Percentiles rank a stretch among this genome's conserved stretches.
These are phyloP conservation scores for Neodiprion pinetum DNA, from an alignment of 1,140 invertebrate genomes.

Conservation along the genomic window DNA sequence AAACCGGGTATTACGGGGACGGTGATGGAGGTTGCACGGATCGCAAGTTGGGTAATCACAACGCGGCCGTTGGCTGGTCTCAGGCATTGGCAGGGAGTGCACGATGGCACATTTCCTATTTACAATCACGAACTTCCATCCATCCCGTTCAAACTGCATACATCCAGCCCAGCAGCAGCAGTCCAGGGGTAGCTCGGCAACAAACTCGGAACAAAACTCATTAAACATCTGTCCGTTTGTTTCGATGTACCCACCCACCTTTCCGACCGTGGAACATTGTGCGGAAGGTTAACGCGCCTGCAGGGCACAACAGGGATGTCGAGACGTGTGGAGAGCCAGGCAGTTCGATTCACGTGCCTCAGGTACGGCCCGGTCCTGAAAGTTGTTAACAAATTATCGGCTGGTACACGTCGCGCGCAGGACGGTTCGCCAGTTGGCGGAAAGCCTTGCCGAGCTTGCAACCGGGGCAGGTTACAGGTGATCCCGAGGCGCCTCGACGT, in stretches of 20 bases:
- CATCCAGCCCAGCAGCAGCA: no score
- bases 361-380: neutral
- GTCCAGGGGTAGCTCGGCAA: neutral
- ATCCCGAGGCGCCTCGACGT: neutral
- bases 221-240: conserved; percentile 7
- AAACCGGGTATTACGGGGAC: no score
- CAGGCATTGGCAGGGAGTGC: neutral
- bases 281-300: neutral
- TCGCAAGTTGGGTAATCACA: no score
- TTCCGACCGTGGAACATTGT: neutral
- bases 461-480: no score
- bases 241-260: conserved; percentile 3
- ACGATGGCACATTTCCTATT: neutral
- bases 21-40: no score
- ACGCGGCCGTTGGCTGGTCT: neutral
- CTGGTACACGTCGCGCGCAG: neutral
- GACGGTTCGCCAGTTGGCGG: neutral
- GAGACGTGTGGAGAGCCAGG: neutral
- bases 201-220: conserved; percentile 5
- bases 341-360: neutral
- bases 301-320: neutral
- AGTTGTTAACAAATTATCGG: conserved; percentile 7
- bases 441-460: no score
- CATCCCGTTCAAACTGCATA: neutral
- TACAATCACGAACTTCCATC: neutral